Evolutionary conservation across 2,113 vertebrate genomes (phyloP), one percentile per base, ranked within the genome.

Genomic region (Ageneiosus marmoratus): DNA sequence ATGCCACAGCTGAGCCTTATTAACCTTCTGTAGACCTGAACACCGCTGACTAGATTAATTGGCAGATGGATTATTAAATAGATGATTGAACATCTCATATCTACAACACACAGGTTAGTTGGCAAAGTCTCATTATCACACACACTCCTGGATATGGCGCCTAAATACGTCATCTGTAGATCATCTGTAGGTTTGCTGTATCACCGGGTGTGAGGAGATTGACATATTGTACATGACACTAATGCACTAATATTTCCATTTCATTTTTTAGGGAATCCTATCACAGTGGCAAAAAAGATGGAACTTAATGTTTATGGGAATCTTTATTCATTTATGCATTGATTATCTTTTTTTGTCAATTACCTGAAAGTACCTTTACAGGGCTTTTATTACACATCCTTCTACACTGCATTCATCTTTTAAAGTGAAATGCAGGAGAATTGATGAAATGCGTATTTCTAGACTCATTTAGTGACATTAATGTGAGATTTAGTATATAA

Each of bases 21-120:
- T 94, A 95, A 95, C 93, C 94, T 93, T 91, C 91, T 91, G 92
- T 93, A 91, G 92, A 93, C 93, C 92, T 91, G 89, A 91, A 91
- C 88, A 89, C 88, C 63, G 85, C 88, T 86, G 90, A 82, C 83
- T 84, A 87, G 89, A 89, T 93, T 94, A 93, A 94, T 94, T 94
- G 93, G 92, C 92, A 92, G 91, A 91, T 90, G 91, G 91, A 93
- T 94, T 94, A 94, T 94, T 92, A 93, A 93, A 94, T 92, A 89
- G 91, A 88, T 88, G 92, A 92, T 93, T 91, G 92, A 91, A 85
- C 88, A 92, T 93, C 90, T 88, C 89, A 89, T 88, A 87, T 88
- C 87, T 80, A 89, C 86, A 85, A 84, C 84, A 88, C 72, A 84
- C 84, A 86, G 88, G 88, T 75, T 90, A 86, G 90, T 91, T 88